phyloP scores from a whole-genome alignment of 2,888 invertebrate species.

The Drosophila dives region DNA sequence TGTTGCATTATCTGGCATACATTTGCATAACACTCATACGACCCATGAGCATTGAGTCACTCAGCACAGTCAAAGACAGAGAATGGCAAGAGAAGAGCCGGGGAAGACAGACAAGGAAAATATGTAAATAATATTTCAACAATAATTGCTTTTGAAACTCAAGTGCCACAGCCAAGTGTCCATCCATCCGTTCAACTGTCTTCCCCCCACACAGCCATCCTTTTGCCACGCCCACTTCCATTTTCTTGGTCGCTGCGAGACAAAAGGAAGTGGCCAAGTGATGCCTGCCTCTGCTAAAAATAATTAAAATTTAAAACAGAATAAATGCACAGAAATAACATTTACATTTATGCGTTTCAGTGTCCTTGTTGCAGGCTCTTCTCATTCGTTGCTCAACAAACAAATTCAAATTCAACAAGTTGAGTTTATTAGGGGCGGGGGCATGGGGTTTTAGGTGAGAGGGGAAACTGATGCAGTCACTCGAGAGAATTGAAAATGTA shows the following conservation, averaged over 20 bases:
- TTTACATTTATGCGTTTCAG: conserved; percentile 66
- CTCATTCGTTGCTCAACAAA: conserved; percentile 33
- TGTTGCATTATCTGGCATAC: conserved; percentile 65
- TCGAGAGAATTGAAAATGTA: conserved; percentile 61
- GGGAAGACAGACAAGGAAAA: conserved; percentile 25
- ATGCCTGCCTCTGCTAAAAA: conserved; percentile 54
- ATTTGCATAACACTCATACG: conserved; percentile 73
- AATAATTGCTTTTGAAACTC: conserved; percentile 72
- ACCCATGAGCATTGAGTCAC: conserved; percentile 55
- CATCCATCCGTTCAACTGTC: conserved; percentile 24
- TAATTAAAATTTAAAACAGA: conserved; percentile 72
- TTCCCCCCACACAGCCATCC: not conserved
- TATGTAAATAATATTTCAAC: conserved; percentile 75
- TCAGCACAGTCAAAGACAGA: conserved; percentile 13
- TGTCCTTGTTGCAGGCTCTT: conserved; percentile 12
- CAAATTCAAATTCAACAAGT: conserved; percentile 72
- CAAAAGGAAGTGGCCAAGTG: conserved; percentile 40
- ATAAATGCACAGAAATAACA: conserved; percentile 75
- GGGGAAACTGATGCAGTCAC: conserved; percentile 10
- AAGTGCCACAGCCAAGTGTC: conserved; percentile 53
- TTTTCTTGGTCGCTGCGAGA: conserved; percentile 48
- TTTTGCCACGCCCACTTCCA: conserved; percentile 1
- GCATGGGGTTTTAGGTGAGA: not conserved
- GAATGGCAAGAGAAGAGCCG: not conserved
- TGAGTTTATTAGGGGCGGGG: conserved; percentile 20